Conservation (phyloP, 2,113 vertebrate genomes). For the Cyprinus carpio region DNA sequence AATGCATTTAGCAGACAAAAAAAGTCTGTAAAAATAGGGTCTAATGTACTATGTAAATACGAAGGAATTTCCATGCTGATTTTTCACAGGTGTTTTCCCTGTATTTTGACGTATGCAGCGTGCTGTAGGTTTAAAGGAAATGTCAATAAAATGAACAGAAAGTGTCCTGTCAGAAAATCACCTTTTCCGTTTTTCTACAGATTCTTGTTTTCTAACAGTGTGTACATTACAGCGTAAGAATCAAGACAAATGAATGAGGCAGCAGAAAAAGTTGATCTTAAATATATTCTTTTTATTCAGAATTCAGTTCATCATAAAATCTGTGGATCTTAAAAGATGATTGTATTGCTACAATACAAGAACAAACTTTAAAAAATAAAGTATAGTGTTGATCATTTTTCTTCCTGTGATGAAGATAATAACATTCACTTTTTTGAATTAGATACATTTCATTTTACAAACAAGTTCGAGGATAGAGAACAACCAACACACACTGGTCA, state of each 20-base stretch:
- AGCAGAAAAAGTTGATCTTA: not conserved
- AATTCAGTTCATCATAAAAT: not conserved
- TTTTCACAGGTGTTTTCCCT: too few species aligned
- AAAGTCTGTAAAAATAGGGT: too few species aligned
- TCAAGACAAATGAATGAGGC: not conserved
- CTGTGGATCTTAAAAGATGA: not conserved
- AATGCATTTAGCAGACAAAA: not conserved
- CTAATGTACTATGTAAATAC: too few species aligned
- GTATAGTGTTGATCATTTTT: not conserved
- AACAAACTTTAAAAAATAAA: not conserved
- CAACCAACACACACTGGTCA: not conserved
- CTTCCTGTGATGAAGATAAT: not conserved
- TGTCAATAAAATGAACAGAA: too few species aligned
- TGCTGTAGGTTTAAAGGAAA: not conserved
- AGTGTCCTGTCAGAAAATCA: too few species aligned
- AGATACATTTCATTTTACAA: not conserved
- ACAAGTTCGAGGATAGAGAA: not conserved
- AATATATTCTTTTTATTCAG: not conserved
- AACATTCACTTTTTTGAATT: not conserved
- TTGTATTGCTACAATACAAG: slow-evolving; percentile 54
- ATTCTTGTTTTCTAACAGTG: not conserved
- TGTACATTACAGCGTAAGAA: not conserved
- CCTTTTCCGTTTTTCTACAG: too few species aligned
- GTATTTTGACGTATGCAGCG: too few species aligned
- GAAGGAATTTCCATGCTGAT: too few species aligned